Percentiles rank a stretch among this genome's conserved stretches.
These are phyloP conservation scores for Lepidochitona cinerea DNA, from an alignment of 2,888 invertebrate genomes.

Conservation along the genomic window DNA sequence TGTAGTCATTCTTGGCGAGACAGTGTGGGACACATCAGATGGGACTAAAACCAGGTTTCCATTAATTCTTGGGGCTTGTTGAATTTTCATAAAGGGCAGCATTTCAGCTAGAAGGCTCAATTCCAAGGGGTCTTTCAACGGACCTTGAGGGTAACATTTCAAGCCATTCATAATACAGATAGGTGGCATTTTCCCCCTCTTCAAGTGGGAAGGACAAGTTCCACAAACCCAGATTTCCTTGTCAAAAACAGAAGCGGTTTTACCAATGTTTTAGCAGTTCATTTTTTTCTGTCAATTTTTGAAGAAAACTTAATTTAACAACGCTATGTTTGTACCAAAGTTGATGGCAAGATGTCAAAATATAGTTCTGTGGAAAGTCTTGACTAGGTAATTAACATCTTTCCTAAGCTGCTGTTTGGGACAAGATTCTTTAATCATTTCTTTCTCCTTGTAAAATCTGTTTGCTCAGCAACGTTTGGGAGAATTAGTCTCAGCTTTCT, in stretches of 20 bases:
- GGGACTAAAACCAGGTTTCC: no score
- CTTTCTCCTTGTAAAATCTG: conserved; percentile 9
- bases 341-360: conserved; percentile 27
- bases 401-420: neutral
- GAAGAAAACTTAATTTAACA: neutral
- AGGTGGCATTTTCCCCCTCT: conserved; percentile 28
- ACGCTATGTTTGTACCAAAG: conserved; percentile 19
- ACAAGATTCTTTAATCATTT: conserved; percentile 3
- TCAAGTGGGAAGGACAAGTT: conserved; percentile 29
- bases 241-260: neutral
- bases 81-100: conserved; percentile 20
- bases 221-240: conserved; percentile 29
- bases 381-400: neutral
- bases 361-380: neutral
- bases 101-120: conserved; percentile 9
- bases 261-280: conserved; percentile 1
- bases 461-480: conserved; percentile 1
- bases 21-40: no score
- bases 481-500: neutral
- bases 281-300: neutral
- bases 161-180: neutral
- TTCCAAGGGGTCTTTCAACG: conserved; percentile 2
- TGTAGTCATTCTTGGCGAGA: no score
- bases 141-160: neutral
- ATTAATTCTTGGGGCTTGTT: conserved; percentile 14